These are phyloP conservation scores for Ormyrus nitidulus DNA, from an alignment of 2,888 invertebrate genomes.

Conservation along the genomic window DNA sequence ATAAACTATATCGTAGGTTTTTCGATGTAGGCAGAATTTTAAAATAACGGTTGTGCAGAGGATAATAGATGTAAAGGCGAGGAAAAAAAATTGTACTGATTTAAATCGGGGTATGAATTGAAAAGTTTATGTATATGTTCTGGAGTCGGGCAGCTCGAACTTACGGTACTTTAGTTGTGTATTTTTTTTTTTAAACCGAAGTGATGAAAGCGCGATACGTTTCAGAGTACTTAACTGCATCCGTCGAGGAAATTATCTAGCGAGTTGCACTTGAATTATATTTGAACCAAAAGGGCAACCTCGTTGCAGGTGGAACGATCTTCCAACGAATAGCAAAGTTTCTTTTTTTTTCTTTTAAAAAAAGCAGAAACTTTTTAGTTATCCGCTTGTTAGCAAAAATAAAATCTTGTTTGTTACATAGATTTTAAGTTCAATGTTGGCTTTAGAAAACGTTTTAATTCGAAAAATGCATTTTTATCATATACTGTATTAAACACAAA, in stretches of 20 bases:
- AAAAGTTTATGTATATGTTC: slow-evolving; percentile 35
- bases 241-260: background rate
- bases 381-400: no score
- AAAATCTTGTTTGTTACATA: no score
- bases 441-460: slow-evolving; percentile 8
- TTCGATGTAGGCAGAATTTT: slow-evolving; percentile 53
- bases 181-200: slow-evolving; percentile 4
- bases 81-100: slow-evolving; percentile 34
- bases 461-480: slow-evolving; percentile 19
- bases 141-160: slow-evolving; percentile 41
- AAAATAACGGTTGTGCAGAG: slow-evolving; percentile 52
- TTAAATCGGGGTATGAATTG: slow-evolving; percentile 34
- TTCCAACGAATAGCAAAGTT: slow-evolving; percentile 5
- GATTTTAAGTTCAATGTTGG: background rate
- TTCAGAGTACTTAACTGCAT: slow-evolving; percentile 44
- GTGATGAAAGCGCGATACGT: slow-evolving; percentile 16
- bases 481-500: background rate
- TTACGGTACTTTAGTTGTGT: slow-evolving; percentile 17
- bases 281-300: slow-evolving; percentile 7
- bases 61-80: slow-evolving; percentile 55
- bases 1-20: slow-evolving; percentile 53
- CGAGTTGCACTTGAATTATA: slow-evolving; percentile 27
- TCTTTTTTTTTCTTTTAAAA: slow-evolving; percentile 8
- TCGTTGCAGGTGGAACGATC: slow-evolving; percentile 28
- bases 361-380: background rate